Evolutionary conservation across 2,888 invertebrate species (phyloP), one percentile per base, ranked within the genome.

Genomic region (Drosophila flavopinicola): DNA sequence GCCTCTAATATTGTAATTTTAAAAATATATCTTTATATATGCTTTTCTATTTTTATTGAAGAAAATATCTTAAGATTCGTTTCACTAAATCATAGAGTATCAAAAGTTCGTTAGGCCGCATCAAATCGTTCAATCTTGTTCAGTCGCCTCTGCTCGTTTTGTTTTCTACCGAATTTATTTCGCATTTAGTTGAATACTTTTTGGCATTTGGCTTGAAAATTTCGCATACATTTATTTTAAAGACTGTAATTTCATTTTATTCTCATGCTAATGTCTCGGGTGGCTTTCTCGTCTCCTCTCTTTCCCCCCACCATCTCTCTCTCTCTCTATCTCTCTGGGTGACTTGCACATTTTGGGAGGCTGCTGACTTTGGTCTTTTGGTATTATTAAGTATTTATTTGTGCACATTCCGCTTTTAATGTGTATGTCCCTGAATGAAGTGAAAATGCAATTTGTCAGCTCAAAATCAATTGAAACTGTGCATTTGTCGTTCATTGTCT

Each of bases 221-320:
- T 80, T 77, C 77, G 80, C 77, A 79, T 82, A 84, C 82, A 84
- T 82, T 84, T 83, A 83, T 77, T 84, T 83, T 83, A 83, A 84
- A 84, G 84, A 79, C 84, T 82, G 82, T 83, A 79, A 83, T 83
- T 83, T 83, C 70, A 59, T 83, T 83, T 82, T 75, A 84, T 84
- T 77, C 73, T 66, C 80, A 77, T 80, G 80, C 84, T 78, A 82
- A 82, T 82, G 83, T 60, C 58, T 27, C 27, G 58, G 45, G 38
- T 51, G 39, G 27, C 32, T 52, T 52, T 68, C 38, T 54, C 30
- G 51, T 56, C 48, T 27, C 0, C 23, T 1, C 30, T 3, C 27
- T 0, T 17, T 1, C 17, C 4, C 3, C 2, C 6, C 3, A 1
- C 10, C 2, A 2, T 6, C 17, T 11, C 25, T 0, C 15, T 20